Evolutionary conservation across 2,888 invertebrate species (phyloP).

Genomic region (Dendrolimus pini): DNA sequence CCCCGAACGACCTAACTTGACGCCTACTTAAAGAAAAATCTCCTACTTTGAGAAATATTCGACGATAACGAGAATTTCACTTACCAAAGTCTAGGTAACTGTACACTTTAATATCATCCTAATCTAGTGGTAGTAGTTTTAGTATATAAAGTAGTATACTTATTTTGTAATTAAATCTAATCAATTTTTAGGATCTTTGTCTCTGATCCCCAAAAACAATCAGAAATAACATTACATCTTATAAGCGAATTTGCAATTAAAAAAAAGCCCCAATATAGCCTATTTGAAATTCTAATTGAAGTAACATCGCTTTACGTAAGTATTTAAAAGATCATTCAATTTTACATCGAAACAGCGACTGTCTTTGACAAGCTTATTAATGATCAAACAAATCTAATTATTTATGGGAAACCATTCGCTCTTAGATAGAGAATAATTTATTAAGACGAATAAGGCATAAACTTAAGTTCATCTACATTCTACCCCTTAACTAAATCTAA

Average conservation of each 20-base stretch:
- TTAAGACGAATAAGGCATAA: no score
- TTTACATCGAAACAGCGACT: slow-evolving; percentile 7
- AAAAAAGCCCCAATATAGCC: slow-evolving; percentile 28
- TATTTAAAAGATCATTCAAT: slow-evolving; percentile 21
- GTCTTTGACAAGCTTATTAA: not conserved
- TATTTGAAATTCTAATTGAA: slow-evolving; percentile 36
- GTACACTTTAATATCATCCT: no score
- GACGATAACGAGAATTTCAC: not conserved
- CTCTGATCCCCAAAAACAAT: no score
- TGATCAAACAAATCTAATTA: no score
- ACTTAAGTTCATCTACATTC: no score
- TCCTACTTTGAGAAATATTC: not conserved
- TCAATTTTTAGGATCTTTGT: no score
- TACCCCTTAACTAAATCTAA: no score
- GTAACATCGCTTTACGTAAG: slow-evolving; percentile 23
- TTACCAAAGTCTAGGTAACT: not conserved
- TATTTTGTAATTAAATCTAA: no score
- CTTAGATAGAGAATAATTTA: no score
- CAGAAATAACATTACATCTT: slow-evolving; percentile 5
- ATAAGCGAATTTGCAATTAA: slow-evolving; percentile 28
- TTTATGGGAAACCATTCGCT: no score
- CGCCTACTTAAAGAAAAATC: slow-evolving; percentile 34
- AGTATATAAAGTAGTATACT: no score
- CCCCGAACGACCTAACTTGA: slow-evolving; percentile 43
- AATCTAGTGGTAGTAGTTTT: no score